Conservation (phyloP, 2,797 vertebrate species). For the Paguma larvata region DNA sequence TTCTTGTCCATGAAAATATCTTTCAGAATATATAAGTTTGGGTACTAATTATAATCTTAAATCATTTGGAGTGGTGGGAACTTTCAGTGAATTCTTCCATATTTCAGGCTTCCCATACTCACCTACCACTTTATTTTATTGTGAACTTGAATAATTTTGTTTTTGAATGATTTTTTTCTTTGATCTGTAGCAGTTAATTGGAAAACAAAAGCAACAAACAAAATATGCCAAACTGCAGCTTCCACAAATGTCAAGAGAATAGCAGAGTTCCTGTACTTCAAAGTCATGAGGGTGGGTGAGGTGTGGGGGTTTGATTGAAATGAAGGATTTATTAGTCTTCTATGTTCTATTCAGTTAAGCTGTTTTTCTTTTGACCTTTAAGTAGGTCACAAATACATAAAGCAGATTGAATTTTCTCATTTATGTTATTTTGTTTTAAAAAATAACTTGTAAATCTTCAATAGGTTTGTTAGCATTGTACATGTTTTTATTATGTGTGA, state of each 20-base stretch:
- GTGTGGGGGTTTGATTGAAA: slow-evolving; percentile 29
- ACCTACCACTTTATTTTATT: slow-evolving; percentile 11
- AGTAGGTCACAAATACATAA: slow-evolving; percentile 24
- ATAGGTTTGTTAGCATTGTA: slow-evolving; percentile 14
- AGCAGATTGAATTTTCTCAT: slow-evolving; percentile 7
- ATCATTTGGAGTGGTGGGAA: background rate
- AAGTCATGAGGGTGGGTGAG: background rate
- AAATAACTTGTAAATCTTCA: slow-evolving; percentile 37
- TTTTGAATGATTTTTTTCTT: slow-evolving; percentile 13
- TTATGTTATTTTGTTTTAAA: slow-evolving; percentile 18
- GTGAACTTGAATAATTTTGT: background rate
- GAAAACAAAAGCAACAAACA: slow-evolving; percentile 4
- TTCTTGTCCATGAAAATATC: slow-evolving; percentile 25
- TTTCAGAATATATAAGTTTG: slow-evolving; percentile 18
- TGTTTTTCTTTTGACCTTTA: slow-evolving; percentile 38
- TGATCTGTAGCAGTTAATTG: slow-evolving; percentile 29
- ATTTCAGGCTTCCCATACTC: background rate
- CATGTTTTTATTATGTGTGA: background rate
- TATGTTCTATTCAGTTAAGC: background rate
- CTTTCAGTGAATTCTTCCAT: background rate
- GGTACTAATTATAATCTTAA: slow-evolving; percentile 14
- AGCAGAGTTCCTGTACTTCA: slow-evolving; percentile 6
- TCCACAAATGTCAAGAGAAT: background rate
- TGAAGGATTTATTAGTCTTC: slow-evolving; percentile 3
- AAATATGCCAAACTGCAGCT: background rate